Evolutionary conservation across 2,113 vertebrate species (phyloP), one percentile per base, ranked within the genome.

Genomic region (Neogale vison): DNA sequence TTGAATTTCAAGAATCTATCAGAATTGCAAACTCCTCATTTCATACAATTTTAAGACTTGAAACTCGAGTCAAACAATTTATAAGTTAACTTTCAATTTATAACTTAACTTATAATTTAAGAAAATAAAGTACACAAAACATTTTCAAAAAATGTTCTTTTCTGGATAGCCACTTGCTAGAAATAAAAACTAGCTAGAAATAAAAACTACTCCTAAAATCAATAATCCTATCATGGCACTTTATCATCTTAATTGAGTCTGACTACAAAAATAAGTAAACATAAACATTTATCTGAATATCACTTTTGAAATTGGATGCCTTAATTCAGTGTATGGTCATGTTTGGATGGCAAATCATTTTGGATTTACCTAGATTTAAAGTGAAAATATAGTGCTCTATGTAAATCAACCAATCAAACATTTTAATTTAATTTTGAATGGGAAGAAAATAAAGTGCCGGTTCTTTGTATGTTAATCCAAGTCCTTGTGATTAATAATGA

Each of bases 181-280:
- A 92, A 86, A 80, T 88, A 39, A 90, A 92, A 88, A 71, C 14
- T 77, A 39, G 71, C 36, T 94, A 90, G 23, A 92, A 86, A 80
- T 88, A 39, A 90, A 92, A 88, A 71, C 14, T 79, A 59, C 79
- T 77, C 13, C 23, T 90, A 81, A 77, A 90, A 72, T 72, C 39
- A 77, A 21, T 39, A 83, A 42, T 45, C 14, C 59, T 67, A 24
- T 83, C 21, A 29, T 0, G 45, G 11, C 13, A 87, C 5, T 83
- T 82, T 36, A 83, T 47, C 6, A 90, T 57, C 76, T 50, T 17
- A 71, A 55, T 45, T 50, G 26, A 93, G 24, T 76, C 72, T 86
- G n/a, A 52, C 5, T 72, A 1, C 7, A 57, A 81, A 72, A 50
- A 34, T 57, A 72, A 82, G 4, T 85, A 80, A 61, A 89, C 24